Conservation (phyloP, 2,888 invertebrate genomes). For the Diplazon laetatorius region DNA sequence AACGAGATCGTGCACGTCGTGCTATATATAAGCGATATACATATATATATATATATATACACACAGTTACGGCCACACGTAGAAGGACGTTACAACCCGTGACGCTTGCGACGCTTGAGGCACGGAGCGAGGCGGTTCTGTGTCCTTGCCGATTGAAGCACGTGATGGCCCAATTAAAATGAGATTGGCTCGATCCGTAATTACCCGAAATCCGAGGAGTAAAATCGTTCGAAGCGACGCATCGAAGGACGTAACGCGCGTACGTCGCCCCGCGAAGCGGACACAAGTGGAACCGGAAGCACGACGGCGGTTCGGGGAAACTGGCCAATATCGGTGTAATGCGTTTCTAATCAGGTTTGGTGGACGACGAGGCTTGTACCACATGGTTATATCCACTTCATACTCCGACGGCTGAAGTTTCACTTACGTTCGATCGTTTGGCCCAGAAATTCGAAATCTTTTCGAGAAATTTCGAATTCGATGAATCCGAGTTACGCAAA, state of each 20-base stretch:
- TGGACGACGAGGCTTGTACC: slow-evolving; percentile 49
- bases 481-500: no score
- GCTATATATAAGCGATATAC: slow-evolving; percentile 38
- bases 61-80: slow-evolving; percentile 19
- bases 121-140: slow-evolving; percentile 65
- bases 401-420: slow-evolving; percentile 7
- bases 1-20: slow-evolving; percentile 23
- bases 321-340: slow-evolving; percentile 59
- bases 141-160: slow-evolving; percentile 70
- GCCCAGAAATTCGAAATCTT: slow-evolving; percentile 13
- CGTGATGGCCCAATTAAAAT: slow-evolving; percentile 76
- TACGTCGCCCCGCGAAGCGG: not conserved
- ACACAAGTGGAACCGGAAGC: slow-evolving; percentile 26
- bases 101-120: slow-evolving; percentile 38
- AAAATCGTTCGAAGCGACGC: slow-evolving; percentile 63
- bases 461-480: not conserved
- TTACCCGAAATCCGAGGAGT: slow-evolving; percentile 65
- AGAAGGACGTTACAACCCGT: slow-evolving; percentile 43
- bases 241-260: slow-evolving; percentile 27
- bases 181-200: slow-evolving; percentile 71
- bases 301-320: slow-evolving; percentile 35
- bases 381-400: slow-evolving; percentile 12
- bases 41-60: no score
- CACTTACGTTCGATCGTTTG: slow-evolving; percentile 33
- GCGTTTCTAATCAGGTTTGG: slow-evolving; percentile 57